A percentile compares a stretch with the other conserved stretches of the same genome.
Evolutionary conservation across 2,113 vertebrate species (phyloP).

Genomic region (Corythornis madagascariensis): DNA sequence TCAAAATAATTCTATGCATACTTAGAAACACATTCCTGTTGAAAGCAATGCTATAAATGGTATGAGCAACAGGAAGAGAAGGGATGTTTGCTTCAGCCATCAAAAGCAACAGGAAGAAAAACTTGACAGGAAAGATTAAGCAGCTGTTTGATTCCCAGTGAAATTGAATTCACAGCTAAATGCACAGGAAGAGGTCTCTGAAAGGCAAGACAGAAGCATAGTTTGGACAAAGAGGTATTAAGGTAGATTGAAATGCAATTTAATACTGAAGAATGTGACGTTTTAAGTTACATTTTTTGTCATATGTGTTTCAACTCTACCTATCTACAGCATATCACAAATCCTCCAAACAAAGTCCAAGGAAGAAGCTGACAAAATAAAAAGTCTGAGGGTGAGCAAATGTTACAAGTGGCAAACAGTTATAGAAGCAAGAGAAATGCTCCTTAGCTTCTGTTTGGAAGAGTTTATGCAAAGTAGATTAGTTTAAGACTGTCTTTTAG

Average conservation of each 20-base stretch:
- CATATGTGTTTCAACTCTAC: not conserved
- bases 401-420: not conserved
- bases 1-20: not conserved
- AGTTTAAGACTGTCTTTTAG: not conserved
- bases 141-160: not conserved
- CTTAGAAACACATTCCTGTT: not conserved
- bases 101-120: not conserved
- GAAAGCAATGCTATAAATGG: not conserved
- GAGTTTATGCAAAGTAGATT: not conserved
- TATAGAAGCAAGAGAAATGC: not conserved
- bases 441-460: not conserved
- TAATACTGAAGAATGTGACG: not conserved
- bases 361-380: not conserved
- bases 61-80: slow-evolving; percentile 15
- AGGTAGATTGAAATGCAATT: not conserved
- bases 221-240: not conserved
- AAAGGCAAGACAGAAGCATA: not conserved
- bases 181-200: not conserved
- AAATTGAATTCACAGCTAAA: slow-evolving; percentile 40
- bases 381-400: not conserved
- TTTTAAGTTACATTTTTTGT: not conserved
- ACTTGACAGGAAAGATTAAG: slow-evolving; percentile 45
- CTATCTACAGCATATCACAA: not conserved
- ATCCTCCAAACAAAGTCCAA: not conserved
- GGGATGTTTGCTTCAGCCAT: not conserved